phyloP scores from a whole-genome alignment of 2,888 invertebrate species.

The Platycheirus rosarum region DNA sequence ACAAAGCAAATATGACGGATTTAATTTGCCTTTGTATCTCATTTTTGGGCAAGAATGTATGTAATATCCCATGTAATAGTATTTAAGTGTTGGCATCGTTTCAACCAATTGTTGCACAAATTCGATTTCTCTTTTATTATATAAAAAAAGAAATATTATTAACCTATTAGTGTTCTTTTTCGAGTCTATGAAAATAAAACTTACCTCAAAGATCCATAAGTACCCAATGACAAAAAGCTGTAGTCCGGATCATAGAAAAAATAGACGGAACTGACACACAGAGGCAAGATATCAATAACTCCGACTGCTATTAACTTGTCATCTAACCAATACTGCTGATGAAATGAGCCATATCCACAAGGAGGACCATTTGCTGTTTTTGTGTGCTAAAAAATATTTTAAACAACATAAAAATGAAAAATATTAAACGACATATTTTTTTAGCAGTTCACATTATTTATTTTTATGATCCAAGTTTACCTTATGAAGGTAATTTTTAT shows the following conservation, averaged over 20 bases:
- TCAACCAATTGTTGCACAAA: conserved; percentile 88
- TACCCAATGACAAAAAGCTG: conserved; percentile 93
- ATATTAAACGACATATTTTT: too few species aligned
- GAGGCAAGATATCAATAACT: conserved; percentile 96
- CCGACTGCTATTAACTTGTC: conserved; percentile 96
- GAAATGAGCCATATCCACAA: conserved; percentile 94
- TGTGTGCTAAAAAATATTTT: conserved; percentile 77
- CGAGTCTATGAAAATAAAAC: conserved; percentile 35
- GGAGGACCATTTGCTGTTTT: conserved; percentile 83
- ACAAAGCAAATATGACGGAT: conserved; percentile 94
- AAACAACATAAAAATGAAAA: conserved; percentile 38
- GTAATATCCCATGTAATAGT: conserved; percentile 99
- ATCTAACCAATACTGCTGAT: conserved; percentile 98
- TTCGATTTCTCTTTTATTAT: conserved; percentile 96
- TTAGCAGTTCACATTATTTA: conserved; percentile 42
- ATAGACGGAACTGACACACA: conserved; percentile 97
- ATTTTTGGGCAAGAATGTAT: conserved; percentile 98
- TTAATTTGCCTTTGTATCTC: conserved; percentile 96
- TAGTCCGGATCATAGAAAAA: conserved; percentile 99
- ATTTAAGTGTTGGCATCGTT: conserved; percentile 86
- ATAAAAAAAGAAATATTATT: too few species aligned
- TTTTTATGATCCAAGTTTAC: conserved; percentile 24
- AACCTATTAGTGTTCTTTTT: too few species aligned
- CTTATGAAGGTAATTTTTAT: conserved; percentile 57
- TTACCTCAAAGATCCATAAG: conserved; percentile 95